These are phyloP conservation scores for Zeugodacus cucurbitae DNA, from an alignment of 1,140 invertebrate genomes.

Conservation along the genomic window DNA sequence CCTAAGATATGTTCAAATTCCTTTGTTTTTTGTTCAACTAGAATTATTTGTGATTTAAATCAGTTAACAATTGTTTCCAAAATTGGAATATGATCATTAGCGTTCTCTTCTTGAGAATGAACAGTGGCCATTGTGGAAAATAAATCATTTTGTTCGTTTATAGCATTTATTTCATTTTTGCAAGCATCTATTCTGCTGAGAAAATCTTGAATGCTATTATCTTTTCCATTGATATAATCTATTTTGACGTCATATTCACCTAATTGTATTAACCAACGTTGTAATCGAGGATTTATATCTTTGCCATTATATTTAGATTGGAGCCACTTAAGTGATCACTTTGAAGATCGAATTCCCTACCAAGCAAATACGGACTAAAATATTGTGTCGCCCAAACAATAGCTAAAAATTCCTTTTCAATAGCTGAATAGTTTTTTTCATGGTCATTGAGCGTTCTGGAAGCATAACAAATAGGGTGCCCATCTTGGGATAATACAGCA, in stretches of 20 bases:
- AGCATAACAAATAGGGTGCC: slow-evolving; percentile 37
- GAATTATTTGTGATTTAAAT: slow-evolving; percentile 7
- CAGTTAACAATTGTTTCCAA: background rate
- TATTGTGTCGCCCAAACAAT: slow-evolving; percentile 31
- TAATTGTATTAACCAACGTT: slow-evolving; percentile 41
- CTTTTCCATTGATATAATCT: slow-evolving; percentile 35
- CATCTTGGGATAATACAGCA: slow-evolving; percentile 43
- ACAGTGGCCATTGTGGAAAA: background rate
- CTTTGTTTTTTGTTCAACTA: background rate
- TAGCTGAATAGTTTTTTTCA: too few species aligned
- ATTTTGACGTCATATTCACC: slow-evolving; percentile 38
- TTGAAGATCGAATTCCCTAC: slow-evolving; percentile 21
- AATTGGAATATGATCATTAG: slow-evolving; percentile 6
- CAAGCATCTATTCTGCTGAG: background rate
- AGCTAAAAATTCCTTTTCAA: slow-evolving; percentile 36
- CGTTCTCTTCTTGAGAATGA: background rate
- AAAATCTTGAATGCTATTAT: slow-evolving; percentile 33
- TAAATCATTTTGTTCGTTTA: background rate
- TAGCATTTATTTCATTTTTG: slow-evolving; percentile 4
- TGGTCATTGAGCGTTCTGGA: slow-evolving; percentile 28
- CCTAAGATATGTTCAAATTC: background rate
- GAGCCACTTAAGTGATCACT: slow-evolving; percentile 4
- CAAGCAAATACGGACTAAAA: slow-evolving; percentile 39
- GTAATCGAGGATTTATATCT: slow-evolving; percentile 5
- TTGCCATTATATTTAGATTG: slow-evolving; percentile 6